phyloP scores from a whole-genome alignment of 1,140 invertebrate species.

The Lutraria rhynchaena region DNA sequence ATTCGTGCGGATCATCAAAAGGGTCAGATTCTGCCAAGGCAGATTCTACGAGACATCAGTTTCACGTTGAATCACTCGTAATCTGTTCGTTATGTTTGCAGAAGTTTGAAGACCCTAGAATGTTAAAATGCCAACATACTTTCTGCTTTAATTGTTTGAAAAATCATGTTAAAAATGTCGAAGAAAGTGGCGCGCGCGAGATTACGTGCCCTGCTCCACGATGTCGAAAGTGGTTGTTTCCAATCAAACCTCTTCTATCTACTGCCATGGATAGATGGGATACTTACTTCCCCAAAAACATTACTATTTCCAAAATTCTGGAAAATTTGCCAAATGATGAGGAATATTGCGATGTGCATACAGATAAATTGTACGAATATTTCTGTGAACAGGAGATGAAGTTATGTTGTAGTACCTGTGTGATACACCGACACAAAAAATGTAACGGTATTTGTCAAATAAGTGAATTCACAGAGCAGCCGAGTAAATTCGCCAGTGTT shows the following conservation, averaged over 20 bases:
- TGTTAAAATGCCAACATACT: conserved; percentile 62
- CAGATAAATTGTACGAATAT: conserved; percentile 56
- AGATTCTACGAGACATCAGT: conserved; percentile 22
- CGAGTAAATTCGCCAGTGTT: neutral
- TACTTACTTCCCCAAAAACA: conserved; percentile 38
- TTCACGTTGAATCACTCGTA: conserved; percentile 16
- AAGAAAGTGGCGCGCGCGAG: neutral
- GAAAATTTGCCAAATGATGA: conserved; percentile 43
- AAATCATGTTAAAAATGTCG: conserved; percentile 4
- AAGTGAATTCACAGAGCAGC: conserved; percentile 28
- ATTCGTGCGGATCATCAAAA: conserved; percentile 16
- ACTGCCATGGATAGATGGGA: conserved; percentile 16
- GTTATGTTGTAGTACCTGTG: conserved; percentile 35
- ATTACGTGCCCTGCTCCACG: conserved; percentile 41
- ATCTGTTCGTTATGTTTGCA: conserved; percentile 60
- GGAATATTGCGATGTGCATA: conserved; percentile 46
- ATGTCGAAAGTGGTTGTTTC: conserved; percentile 20
- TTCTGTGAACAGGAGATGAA: conserved; percentile 44
- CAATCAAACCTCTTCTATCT: neutral
- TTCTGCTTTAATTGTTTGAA: conserved; percentile 60
- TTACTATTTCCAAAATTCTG: conserved; percentile 47
- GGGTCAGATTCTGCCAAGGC: neutral
- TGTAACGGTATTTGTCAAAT: conserved; percentile 24
- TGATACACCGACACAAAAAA: conserved; percentile 37
- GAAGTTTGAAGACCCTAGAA: conserved; percentile 43